Evolutionary conservation across 2,113 vertebrate genomes (phyloP), one percentile per base, ranked within the genome.

Genomic region (Etia nguti): DNA sequence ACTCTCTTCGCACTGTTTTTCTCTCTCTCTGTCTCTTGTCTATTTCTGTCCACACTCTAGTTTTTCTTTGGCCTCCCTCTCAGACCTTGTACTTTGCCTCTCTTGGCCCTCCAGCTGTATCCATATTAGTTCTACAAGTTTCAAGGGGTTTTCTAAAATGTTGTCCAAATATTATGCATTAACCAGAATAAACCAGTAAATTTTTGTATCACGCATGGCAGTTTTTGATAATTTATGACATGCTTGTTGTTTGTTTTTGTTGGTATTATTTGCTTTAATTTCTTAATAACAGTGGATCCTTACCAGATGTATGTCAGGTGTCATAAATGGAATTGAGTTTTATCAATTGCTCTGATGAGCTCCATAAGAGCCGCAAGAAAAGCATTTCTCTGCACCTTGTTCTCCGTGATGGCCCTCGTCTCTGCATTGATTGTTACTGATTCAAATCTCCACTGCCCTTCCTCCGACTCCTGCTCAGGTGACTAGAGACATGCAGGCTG

Each of bases 401-500:
- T 22, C 46, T 52, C 70, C 38, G 43, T 20, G 4, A 65, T 38
- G 34, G 10, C 20, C 36, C 68, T 43, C 16, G 4, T 15, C 43
- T 34, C 55, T 52, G 55, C 31, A 59, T 34, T 50, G 31, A 83
- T 81, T 24, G 7, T 26, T 75, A 48, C 46, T 31, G 85, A 80
- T 77, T 87, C 81, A 24, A 83, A 79, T 88, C 73, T 80, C 2
- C 18, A 4, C 79, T 70, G 80, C 52, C 82, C 79, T 90, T 82
- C 56, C 80, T 88, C 54, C 88, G 82, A 79, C 80, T 83, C 60
- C 57, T 29, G 55, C 84, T 82, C 59, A 80, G 88, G 88, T 86
- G 73, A 80, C 84, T 80, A n/a, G 6, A 65, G 57, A 68, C 48
- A 55, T 15, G 41, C 29, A 50, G 48, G 29, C 62, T 84, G 84